Conservation (phyloP, 2,113 vertebrate genomes). For the Spilogale gracilis region DNA sequence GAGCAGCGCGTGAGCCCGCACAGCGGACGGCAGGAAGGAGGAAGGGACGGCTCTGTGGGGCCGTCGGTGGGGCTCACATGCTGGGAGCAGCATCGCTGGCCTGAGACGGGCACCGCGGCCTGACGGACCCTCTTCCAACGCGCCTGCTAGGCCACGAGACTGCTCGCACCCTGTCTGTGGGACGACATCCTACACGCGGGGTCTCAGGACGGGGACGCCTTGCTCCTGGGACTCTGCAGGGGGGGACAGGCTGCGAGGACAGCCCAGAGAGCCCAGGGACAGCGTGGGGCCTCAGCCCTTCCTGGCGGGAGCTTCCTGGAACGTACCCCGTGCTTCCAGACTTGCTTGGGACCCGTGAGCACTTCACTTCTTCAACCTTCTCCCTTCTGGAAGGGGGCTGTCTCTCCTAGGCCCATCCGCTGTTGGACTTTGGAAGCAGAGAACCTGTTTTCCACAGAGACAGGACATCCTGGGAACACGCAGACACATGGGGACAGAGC, state of each 20-base stretch:
- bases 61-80: rapidly evolving
- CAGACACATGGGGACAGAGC: neutral
- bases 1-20: no score
- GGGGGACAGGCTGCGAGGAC: neutral
- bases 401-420: neutral
- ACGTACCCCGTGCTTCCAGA: neutral
- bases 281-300: neutral
- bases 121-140: neutral
- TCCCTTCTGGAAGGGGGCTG: neutral
- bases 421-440: neutral
- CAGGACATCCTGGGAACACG: neutral
- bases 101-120: neutral
- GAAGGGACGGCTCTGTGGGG: neutral
- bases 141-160: neutral
- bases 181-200: rapidly evolving
- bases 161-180: neutral
- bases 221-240: neutral
- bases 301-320: neutral
- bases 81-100: neutral
- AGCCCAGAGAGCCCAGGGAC: neutral
- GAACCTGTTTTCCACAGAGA: neutral
- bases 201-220: neutral
- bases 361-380: neutral
- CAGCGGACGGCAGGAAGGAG: neutral
- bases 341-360: neutral